Conservation (phyloP, 1,140 invertebrate species). For the Diploscapter pachys region DNA sequence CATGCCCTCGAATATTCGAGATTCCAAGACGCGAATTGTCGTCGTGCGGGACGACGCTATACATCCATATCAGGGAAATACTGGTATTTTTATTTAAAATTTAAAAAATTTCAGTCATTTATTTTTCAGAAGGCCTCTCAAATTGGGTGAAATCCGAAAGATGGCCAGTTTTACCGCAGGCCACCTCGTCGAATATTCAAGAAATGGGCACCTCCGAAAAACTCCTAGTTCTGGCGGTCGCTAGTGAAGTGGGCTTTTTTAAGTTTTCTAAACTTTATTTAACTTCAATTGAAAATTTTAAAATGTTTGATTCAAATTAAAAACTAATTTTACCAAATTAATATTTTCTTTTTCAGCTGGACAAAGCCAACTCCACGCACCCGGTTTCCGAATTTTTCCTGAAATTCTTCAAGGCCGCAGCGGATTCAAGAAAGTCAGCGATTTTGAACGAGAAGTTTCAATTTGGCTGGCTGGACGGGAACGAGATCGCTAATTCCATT, state of each 20-base stretch:
- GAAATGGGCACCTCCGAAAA: constrained; percentile 66
- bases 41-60: too few species aligned
- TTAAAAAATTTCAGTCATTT: background rate
- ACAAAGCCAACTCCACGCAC: constrained; percentile 39
- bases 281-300: too few species aligned
- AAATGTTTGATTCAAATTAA: too few species aligned
- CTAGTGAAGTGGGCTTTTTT: constrained; percentile 48
- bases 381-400: constrained; percentile 48
- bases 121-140: constrained; percentile 20
- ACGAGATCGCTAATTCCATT: constrained; percentile 82
- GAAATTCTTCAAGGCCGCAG: constrained; percentile 39
- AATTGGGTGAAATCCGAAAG: constrained; percentile 82
- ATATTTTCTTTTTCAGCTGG: constrained; percentile 22
- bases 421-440: constrained; percentile 22
- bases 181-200: constrained; percentile 77
- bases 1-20: background rate
- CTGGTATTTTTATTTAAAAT: too few species aligned
- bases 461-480: constrained; percentile 82
- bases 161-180: constrained; percentile 82
- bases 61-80: too few species aligned
- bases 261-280: constrained; percentile 18
- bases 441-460: constrained; percentile 70
- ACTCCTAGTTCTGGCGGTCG: constrained; percentile 75
- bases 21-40: background rate
- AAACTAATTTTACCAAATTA: too few species aligned